Base-by-base conservation (phyloP, 2,113 vertebrate species). In the Phrynosoma blainvillii region DNA sequence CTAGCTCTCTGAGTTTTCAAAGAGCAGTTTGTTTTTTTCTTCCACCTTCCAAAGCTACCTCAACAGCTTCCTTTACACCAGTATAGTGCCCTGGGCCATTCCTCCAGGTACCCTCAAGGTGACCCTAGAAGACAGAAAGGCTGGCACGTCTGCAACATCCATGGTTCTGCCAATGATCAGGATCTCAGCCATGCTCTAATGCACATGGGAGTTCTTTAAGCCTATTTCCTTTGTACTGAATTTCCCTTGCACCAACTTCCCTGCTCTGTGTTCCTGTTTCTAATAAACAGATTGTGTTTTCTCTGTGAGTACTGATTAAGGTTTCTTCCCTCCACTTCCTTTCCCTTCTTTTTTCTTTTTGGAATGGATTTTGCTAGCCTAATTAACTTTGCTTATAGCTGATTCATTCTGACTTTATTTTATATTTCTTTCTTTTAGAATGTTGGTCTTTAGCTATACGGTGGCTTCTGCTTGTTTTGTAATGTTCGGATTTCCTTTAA, bases 1-100 rank as follows among this genome's bases (percentile, higher is more conserved):
- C 52, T 6, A 36, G 36, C 36, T 36, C 36, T 36, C 36, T 36
- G n/a, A n/a, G n/a, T n/a, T n/a, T n/a, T n/a, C n/a, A n/a, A n/a
- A n/a, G n/a, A n/a, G n/a, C n/a, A n/a, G 59, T 56, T 79, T 14
- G 12, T 56, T 8, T 79, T 8, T 78, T 52, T 56, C 5, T n/a
- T 10, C 13, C 75, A 47, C 1, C 1, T 23, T 5, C 16, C 2
- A 8, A 12, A 0, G 0, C 20, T 47, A 32, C 7, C 12, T 0
- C 75, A 1, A 27, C 62, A 56, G 2, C 80, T 47, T 40, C 54
- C 1, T 0, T 62, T 88, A 82, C 83, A 30, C 13, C 21, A 11
- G 59, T 25, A 13, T 21, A 27, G 32, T 20, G 7, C 40, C 90
- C 56, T 56, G 75, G 27, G 27, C 62, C 70, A 47, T 74, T 30